These are phyloP conservation scores for Notocelia uddmanniana DNA, from an alignment of 2,888 invertebrate species.

Conservation along the genomic window DNA sequence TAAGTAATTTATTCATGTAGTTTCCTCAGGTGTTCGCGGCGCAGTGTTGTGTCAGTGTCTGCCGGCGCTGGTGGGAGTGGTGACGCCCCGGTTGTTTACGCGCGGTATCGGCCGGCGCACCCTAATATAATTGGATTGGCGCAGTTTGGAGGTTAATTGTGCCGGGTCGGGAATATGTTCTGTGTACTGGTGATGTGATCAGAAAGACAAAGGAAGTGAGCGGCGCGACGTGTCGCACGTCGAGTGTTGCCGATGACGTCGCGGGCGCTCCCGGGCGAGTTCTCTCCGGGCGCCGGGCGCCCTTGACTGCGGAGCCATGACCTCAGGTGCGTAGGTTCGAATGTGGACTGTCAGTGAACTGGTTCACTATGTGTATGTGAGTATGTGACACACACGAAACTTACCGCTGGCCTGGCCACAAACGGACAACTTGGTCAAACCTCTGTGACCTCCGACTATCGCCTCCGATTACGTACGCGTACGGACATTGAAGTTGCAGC, in stretches of 20 bases:
- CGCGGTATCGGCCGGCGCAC: too few relatives aligned
- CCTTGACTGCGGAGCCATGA: neutral
- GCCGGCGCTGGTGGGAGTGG: slow-evolving; percentile 1
- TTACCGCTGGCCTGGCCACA: too few relatives aligned
- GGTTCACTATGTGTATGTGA: too few relatives aligned
- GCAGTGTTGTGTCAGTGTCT: neutral
- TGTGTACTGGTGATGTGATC: neutral
- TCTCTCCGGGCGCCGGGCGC: too few relatives aligned
- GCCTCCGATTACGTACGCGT: too few relatives aligned
- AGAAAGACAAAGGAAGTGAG: neutral
- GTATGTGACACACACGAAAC: too few relatives aligned
- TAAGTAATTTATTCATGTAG: neutral
- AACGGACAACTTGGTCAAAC: too few relatives aligned
- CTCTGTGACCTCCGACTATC: too few relatives aligned
- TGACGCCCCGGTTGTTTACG: neutral
- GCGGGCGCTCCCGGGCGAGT: neutral
- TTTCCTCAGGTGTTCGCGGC: neutral
- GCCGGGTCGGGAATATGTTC: neutral
- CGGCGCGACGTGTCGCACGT: neutral
- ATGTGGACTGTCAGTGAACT: neutral
- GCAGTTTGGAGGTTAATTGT: neutral
- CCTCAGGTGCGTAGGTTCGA: neutral
- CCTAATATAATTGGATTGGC: neutral
- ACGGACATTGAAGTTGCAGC: too few relatives aligned
- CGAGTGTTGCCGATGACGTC: neutral